These are phyloP conservation scores for Petromus typicus DNA, from an alignment of 2,113 vertebrate genomes.

Conservation along the genomic window DNA sequence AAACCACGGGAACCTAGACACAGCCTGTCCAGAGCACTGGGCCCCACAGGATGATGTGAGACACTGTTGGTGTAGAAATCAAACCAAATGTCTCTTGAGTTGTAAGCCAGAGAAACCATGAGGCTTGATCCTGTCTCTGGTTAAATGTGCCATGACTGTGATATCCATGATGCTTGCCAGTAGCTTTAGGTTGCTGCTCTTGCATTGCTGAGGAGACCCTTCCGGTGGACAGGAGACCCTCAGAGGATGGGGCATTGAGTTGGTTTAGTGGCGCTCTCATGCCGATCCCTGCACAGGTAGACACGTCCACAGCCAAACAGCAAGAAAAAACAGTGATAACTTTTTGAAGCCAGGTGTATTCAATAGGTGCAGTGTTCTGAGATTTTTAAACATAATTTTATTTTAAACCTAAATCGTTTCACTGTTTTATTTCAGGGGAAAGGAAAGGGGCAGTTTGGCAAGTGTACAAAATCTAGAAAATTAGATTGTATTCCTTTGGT, in stretches of 20 bases:
- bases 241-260: not conserved
- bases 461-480: not conserved
- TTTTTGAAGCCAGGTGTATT: not conserved
- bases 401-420: not conserved
- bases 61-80: not conserved
- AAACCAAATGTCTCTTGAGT: not conserved
- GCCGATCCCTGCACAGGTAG: not conserved
- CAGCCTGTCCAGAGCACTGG: not conserved
- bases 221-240: accelerated
- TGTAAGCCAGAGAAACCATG: not conserved
- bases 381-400: not conserved
- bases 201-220: not conserved
- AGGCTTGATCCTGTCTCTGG: not conserved
- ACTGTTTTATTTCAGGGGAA: not conserved
- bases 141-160: not conserved
- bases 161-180: not conserved
- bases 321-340: not conserved
- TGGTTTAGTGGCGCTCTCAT: not conserved
- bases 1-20: too few relatives aligned
- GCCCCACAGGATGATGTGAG: not conserved
- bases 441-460: not conserved
- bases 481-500: not conserved
- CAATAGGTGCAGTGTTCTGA: not conserved
- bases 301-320: not conserved
- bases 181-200: not conserved